Evolutionary conservation across 1,140 invertebrate genomes (phyloP).

Genomic region (Bombus turneri): DNA sequence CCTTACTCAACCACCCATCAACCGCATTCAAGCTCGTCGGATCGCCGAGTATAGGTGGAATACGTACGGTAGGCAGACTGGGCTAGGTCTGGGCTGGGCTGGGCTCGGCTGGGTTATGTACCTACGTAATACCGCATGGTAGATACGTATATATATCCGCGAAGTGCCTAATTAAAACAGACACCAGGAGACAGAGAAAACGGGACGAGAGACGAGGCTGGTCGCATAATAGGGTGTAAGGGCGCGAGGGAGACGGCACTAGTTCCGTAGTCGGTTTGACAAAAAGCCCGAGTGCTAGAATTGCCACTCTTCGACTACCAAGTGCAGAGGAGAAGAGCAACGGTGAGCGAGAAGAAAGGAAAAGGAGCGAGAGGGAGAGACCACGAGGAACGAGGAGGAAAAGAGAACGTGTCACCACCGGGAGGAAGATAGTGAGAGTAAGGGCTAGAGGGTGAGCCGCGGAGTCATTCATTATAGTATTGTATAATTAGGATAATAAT

Average conservation of each 20-base stretch:
- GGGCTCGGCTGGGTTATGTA: conserved; percentile 57
- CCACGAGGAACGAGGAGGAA: conserved; percentile 28
- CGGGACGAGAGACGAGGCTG: conserved; percentile 59
- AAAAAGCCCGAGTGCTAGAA: conserved; percentile 81
- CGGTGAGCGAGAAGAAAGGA: conserved; percentile 59
- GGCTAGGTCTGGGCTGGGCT: conserved; percentile 53
- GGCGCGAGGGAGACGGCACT: conserved; percentile 68
- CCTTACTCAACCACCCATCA: conserved; percentile 81
- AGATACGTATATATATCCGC: conserved; percentile 69
- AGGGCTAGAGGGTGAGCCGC: conserved; percentile 67
- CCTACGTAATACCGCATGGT: conserved; percentile 60
- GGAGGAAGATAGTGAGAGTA: conserved; percentile 57
- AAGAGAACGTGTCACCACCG: conserved; percentile 45
- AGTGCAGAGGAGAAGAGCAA: conserved; percentile 76
- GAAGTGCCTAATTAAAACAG: conserved; percentile 83
- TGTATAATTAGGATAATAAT: conserved; percentile 83
- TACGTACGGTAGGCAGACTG: conserved; percentile 59
- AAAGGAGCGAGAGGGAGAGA: conserved; percentile 45
- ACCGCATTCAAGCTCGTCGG: conserved; percentile 76
- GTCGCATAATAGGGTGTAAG: conserved; percentile 73
- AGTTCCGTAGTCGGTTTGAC: conserved; percentile 76
- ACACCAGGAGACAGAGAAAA: conserved; percentile 77
- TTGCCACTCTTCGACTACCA: conserved; percentile 81
- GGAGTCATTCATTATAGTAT: conserved; percentile 79
- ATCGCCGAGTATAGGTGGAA: conserved; percentile 76